Evolutionary conservation across 2,888 invertebrate genomes (phyloP).

Genomic region (Eilema depressum): DNA sequence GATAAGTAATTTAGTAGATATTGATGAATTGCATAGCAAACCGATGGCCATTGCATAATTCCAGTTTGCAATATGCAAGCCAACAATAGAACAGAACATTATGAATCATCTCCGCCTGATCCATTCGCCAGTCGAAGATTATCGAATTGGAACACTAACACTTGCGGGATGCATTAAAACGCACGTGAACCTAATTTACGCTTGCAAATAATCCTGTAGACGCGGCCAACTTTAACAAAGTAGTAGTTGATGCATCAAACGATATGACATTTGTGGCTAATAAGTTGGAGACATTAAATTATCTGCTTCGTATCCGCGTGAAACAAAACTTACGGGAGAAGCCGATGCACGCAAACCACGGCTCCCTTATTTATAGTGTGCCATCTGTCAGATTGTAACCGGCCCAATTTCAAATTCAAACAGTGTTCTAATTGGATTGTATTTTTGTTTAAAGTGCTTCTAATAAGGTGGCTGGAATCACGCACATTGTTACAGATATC

Average conservation of each 20-base stretch:
- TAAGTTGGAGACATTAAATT: constrained; percentile 79
- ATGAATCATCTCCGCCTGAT: constrained; percentile 83
- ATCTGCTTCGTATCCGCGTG: constrained; percentile 64
- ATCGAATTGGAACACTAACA: constrained; percentile 85
- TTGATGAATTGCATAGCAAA: constrained; percentile 57
- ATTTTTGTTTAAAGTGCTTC: constrained; percentile 83
- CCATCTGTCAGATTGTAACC: constrained; percentile 84
- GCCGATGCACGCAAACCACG: constrained; percentile 71
- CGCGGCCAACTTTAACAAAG: constrained; percentile 79
- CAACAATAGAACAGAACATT: constrained; percentile 84
- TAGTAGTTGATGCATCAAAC: constrained; percentile 83
- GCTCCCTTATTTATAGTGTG: constrained; percentile 80
- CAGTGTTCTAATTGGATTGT: constrained; percentile 84
- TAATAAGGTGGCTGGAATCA: constrained; percentile 80
- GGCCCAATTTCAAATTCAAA: constrained; percentile 83
- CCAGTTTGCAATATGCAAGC: constrained; percentile 75
- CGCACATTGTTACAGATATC: constrained; percentile 80
- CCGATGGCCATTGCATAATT: constrained; percentile 79
- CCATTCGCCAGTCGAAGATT: constrained; percentile 82
- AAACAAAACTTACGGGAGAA: constrained; percentile 66
- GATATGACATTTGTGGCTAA: constrained; percentile 79
- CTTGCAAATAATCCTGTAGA: constrained; percentile 72
- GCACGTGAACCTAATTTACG: constrained; percentile 86
- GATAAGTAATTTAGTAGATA: constrained; percentile 10
- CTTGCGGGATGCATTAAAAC: constrained; percentile 84